Evolutionary conservation across 2,113 vertebrate species (phyloP).

Genomic region (Trichechus manatus): DNA sequence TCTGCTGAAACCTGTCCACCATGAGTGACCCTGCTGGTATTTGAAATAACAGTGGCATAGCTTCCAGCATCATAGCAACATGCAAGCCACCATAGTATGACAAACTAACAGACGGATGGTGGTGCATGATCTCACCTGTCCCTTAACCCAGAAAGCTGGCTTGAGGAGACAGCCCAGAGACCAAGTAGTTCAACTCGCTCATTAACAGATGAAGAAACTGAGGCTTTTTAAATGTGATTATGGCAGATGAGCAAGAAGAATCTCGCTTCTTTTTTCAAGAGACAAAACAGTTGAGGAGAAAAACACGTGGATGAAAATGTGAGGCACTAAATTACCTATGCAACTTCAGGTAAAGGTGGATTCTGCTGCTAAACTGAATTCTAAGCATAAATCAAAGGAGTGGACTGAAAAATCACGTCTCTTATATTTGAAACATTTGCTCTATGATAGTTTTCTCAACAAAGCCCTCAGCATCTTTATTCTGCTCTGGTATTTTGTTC

Average conservation of each 20-base stretch:
- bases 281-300: no score
- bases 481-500: background rate
- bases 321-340: fast-evolving
- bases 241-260: background rate
- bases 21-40: background rate
- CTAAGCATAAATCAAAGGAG: background rate
- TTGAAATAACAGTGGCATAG: background rate
- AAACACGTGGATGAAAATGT: background rate
- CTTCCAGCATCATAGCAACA: background rate
- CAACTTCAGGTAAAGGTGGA: background rate
- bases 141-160: background rate
- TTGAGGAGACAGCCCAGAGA: background rate
- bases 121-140: background rate
- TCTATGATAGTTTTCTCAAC: no score
- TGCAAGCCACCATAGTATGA: background rate
- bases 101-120: background rate
- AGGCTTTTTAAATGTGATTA: no score
- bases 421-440: background rate
- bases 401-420: background rate
- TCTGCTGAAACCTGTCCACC: background rate
- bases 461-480: background rate
- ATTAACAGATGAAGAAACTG: background rate
- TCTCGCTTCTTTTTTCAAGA: background rate
- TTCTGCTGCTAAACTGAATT: fast-evolving
- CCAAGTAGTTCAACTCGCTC: background rate